These are phyloP conservation scores for Agrypnus murinus DNA, from an alignment of 2,888 invertebrate genomes.

Conservation along the genomic window DNA sequence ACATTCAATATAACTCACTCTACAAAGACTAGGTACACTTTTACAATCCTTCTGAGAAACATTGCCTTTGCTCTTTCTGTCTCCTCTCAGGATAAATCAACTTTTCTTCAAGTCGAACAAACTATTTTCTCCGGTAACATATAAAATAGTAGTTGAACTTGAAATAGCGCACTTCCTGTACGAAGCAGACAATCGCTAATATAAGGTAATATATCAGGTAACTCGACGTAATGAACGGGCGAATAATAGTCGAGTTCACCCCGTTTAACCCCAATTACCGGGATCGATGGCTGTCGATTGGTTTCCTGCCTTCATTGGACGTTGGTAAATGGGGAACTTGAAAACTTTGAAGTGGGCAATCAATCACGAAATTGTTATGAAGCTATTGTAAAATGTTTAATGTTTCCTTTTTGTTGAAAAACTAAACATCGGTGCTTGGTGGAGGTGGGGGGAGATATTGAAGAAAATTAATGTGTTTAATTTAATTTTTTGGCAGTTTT, in stretches of 20 bases:
- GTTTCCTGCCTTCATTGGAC: slow-evolving; percentile 41
- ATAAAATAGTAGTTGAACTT: slow-evolving; percentile 9
- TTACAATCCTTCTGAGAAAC: too few relatives aligned
- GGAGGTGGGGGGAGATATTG: too few relatives aligned
- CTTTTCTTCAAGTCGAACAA: slow-evolving; percentile 1
- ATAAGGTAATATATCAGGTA: slow-evolving; percentile 32
- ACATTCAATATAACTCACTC: too few relatives aligned
- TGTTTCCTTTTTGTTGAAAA: slow-evolving; percentile 3
- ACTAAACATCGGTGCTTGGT: background rate
- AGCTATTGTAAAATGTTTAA: slow-evolving; percentile 10
- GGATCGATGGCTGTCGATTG: slow-evolving; percentile 42
- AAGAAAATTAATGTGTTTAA: too few relatives aligned
- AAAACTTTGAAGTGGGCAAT: slow-evolving; percentile 35
- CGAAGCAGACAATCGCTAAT: slow-evolving; percentile 22
- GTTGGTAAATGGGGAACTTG: slow-evolving; percentile 39
- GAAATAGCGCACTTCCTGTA: background rate
- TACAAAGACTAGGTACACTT: too few relatives aligned
- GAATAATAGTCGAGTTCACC: slow-evolving; percentile 36
- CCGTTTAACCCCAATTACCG: slow-evolving; percentile 45
- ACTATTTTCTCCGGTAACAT: background rate
- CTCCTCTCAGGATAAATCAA: background rate
- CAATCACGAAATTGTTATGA: slow-evolving; percentile 33
- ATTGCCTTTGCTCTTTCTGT: too few relatives aligned
- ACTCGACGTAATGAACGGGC: slow-evolving; percentile 40
- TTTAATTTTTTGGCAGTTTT: too few relatives aligned